A percentile compares a stretch with the other conserved stretches of the same genome.
Conservation (phyloP, 2,888 invertebrate species). For the Drymonia ruficornis region DNA sequence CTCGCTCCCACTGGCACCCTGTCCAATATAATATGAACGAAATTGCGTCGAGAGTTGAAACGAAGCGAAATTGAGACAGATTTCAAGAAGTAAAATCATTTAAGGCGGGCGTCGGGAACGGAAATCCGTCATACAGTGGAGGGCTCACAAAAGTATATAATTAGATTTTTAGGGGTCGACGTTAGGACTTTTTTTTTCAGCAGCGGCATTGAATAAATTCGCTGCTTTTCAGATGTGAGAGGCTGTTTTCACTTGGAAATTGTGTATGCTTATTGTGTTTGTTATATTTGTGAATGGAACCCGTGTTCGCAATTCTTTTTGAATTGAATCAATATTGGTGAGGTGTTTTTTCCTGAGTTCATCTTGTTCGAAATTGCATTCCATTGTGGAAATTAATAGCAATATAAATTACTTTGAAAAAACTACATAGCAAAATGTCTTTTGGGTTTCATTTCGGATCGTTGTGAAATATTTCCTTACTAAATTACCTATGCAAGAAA, state of each 20-base stretch:
- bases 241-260: slow-evolving; percentile 31
- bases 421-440: too few relatives aligned
- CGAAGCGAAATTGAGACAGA: slow-evolving; percentile 65
- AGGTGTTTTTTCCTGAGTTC: slow-evolving; percentile 11
- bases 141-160: slow-evolving; percentile 49
- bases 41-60: slow-evolving; percentile 61
- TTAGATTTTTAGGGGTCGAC: slow-evolving; percentile 47
- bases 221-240: slow-evolving; percentile 23
- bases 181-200: slow-evolving; percentile 24
- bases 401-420: too few relatives aligned
- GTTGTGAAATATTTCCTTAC: too few relatives aligned
- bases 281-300: slow-evolving; percentile 14
- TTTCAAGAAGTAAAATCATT: slow-evolving; percentile 66
- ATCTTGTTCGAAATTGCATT: slow-evolving; percentile 16
- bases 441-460: too few relatives aligned
- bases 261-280: slow-evolving; percentile 33
- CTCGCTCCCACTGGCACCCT: slow-evolving; percentile 34
- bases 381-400: slow-evolving; percentile 6
- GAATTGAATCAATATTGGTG: slow-evolving; percentile 25
- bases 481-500: too few relatives aligned
- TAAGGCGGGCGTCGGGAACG: slow-evolving; percentile 53
- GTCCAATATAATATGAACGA: slow-evolving; percentile 58
- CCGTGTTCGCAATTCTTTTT: slow-evolving; percentile 17
- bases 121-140: slow-evolving; percentile 63
- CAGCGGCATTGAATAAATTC: slow-evolving; percentile 20